Conservation (phyloP, 35 echinoderm and acorn worm species). For the Apostichopus japonicus region DNA sequence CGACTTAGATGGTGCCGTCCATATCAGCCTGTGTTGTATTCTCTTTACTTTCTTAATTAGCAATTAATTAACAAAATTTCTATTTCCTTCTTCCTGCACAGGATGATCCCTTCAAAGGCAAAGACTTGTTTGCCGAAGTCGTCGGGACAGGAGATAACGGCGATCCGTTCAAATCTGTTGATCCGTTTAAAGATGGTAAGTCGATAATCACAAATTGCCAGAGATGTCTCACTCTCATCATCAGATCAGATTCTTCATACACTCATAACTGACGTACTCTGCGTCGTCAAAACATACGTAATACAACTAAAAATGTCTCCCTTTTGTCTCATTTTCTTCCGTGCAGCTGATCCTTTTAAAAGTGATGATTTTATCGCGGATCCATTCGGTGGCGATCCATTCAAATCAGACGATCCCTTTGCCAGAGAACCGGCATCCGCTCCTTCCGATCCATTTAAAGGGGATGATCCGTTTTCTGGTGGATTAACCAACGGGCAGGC, state of each 20-base stretch:
- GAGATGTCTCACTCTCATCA: not conserved
- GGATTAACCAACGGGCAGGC: slow-evolving; percentile 71
- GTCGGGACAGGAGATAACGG: slow-evolving; percentile 5
- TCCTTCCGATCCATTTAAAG: slow-evolving; percentile 66
- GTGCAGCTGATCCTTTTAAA: slow-evolving; percentile 87
- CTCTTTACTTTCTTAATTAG: too few species aligned
- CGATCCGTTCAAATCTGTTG: slow-evolving; percentile 82
- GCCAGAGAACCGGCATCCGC: slow-evolving; percentile 17
- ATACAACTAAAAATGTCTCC: not conserved
- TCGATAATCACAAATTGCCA: not conserved
- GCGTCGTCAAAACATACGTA: too few species aligned
- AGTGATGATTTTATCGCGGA: slow-evolving; percentile 75
- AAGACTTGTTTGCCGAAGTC: slow-evolving; percentile 80
- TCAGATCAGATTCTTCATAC: not conserved
- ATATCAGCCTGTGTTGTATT: too few species aligned
- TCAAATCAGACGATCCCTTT: slow-evolving; percentile 73
- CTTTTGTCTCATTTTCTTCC: not conserved
- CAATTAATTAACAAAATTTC: too few species aligned
- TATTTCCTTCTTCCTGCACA: slow-evolving; percentile 39
- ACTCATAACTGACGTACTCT: too few species aligned
- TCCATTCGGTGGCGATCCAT: slow-evolving; percentile 93
- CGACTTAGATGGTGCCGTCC: too few species aligned
- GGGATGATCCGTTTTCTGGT: slow-evolving; percentile 81
- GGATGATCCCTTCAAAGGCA: slow-evolving; percentile 96
- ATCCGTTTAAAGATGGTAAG: slow-evolving; percentile 68